Conservation (phyloP, 37 sponge, comb jelly and placozoan genomes). For the Mnemiopsis leidyi region DNA sequence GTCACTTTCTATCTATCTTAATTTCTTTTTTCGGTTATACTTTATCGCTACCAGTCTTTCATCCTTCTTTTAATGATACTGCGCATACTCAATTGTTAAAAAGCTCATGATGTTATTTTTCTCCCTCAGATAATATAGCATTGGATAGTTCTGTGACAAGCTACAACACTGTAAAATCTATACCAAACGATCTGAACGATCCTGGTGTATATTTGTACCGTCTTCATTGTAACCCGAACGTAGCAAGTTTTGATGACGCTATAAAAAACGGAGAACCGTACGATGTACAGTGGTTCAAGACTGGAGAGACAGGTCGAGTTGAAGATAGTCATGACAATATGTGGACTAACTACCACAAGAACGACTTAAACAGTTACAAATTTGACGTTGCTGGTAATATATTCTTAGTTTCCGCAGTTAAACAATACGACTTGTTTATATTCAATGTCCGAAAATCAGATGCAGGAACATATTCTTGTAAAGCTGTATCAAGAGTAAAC, state of each 20-base stretch:
- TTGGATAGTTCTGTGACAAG: neutral
- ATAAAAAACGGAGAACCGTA: neutral
- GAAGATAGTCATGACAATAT: neutral
- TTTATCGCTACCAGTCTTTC: too few relatives aligned
- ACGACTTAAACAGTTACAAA: neutral
- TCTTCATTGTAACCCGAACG: neutral
- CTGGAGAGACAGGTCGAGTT: neutral
- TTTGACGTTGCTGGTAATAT: neutral
- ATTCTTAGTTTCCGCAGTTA: neutral
- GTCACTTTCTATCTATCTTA: too few relatives aligned
- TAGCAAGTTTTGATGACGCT: neutral
- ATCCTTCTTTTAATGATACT: neutral
- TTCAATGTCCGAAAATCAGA: neutral
- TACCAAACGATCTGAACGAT: neutral
- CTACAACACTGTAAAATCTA: neutral
- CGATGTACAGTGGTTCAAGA: neutral
- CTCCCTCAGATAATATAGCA: neutral
- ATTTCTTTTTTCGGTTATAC: too few relatives aligned
- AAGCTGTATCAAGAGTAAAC: neutral
- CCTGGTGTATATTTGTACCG: neutral
- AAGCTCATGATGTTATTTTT: too few relatives aligned
- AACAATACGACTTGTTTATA: constrained; percentile 1
- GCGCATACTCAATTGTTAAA: neutral
- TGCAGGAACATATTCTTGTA: constrained; percentile 12
- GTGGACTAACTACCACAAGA: neutral